Evolutionary conservation across 2,113 vertebrate species (phyloP), one percentile per base, ranked within the genome.

Genomic region (Semnornis frantzii): DNA sequence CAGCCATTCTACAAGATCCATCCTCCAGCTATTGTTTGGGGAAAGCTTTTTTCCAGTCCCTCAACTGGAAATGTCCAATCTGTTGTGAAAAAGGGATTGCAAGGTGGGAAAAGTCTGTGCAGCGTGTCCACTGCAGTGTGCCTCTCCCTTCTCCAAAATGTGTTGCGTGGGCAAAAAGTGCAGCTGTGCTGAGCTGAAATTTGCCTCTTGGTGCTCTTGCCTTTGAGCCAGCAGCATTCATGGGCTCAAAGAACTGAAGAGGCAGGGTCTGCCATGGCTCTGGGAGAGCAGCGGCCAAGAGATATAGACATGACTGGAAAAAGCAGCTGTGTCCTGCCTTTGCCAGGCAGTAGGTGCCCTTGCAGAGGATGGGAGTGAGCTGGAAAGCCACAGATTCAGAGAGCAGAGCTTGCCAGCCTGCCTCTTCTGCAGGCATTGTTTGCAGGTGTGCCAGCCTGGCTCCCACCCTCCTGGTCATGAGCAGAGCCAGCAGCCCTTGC

Each of bases 401-500:
- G 31, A 69, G 42, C 58, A 48, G n/a, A 48, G 79, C 30, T 85
- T 92, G 87, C 92, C 85, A 94, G 90, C 72, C 31, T 64, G 75
- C 39, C 59, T 82, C 46, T 50, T 34, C 4, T 3, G 9, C 86
- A 46, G 78, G 39, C 24, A 0, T 12, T 3, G 11, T 33, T 74
- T 71, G 75, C 92, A 90, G 81, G 52, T 83, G 71, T 84, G 82
- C 78, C 87, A 95, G 71, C 63, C 71, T 87, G 81, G 54, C 92
- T 82, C 39, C 48, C 59, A 75, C 62, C 48, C 54, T 66, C 27
- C 68, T 0, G 3, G 46, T 39, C 55, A 5, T 0, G 0, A 44
- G 48, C 4, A 1, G 62, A 84, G 75, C 72, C 87, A 63, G 60
- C 57, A 90, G 60, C 39, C 66, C 50, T 79, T 2, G 2, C 65